Evolutionary conservation across 2,797 vertebrate genomes (phyloP).

Genomic region (Pseudochromis fuscus): DNA sequence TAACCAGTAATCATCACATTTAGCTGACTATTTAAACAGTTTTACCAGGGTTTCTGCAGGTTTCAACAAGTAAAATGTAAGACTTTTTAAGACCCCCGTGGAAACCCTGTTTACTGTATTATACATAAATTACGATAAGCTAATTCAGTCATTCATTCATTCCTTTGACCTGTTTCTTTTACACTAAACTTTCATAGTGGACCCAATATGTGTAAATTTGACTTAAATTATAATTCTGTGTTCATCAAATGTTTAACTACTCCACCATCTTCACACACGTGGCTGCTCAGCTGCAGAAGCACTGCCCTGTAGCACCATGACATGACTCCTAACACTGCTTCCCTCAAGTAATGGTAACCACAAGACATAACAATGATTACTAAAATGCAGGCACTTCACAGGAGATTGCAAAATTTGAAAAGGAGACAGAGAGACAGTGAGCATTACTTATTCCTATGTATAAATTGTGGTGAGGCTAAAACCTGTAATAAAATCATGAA

Average conservation of each 20-base stretch:
- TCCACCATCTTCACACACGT: background rate
- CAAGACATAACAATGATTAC: constrained; percentile 31
- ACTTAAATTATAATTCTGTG: background rate
- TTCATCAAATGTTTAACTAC: background rate
- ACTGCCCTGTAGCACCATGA: constrained; percentile 1
- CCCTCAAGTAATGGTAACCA: constrained; percentile 19
- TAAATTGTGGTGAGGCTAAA: constrained; percentile 84
- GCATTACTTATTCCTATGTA: constrained; percentile 74
- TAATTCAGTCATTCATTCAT: background rate
- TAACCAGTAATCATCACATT: background rate
- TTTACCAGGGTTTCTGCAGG: too few species aligned
- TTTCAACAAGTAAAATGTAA: too few species aligned
- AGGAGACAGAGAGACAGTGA: constrained; percentile 77
- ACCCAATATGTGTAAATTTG: background rate
- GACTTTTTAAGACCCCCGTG: too few species aligned
- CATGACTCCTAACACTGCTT: constrained; percentile 20
- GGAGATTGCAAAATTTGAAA: constrained; percentile 37
- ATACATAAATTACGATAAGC: background rate
- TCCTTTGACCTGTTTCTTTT: background rate
- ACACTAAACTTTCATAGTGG: background rate
- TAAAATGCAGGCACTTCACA: constrained; percentile 8
- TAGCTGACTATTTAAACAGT: background rate
- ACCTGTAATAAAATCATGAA: constrained; percentile 89
- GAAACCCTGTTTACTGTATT: too few species aligned
- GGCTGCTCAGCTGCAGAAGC: background rate